Base-by-base conservation (phyloP, 2,113 vertebrate species). In the Gopherus flavomarginatus region DNA sequence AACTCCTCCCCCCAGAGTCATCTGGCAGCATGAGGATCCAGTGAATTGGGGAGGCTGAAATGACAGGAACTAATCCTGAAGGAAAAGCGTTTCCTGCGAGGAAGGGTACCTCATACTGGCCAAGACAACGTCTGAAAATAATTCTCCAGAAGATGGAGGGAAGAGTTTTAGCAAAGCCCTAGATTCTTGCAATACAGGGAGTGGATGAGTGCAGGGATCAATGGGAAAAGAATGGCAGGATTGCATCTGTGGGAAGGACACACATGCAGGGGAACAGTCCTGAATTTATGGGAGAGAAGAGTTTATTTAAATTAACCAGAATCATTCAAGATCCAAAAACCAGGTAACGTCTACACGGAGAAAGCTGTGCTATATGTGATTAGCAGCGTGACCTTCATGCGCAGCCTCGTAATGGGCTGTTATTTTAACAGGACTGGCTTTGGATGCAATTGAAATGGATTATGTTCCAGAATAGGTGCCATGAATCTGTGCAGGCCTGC, bases 231-330 rank as follows among this genome's bases (percentile, higher is more conserved):
- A 90, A 29, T 53, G 26, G 10, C 11, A 38, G 14, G 92, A 50
- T 27, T 88, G 47, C 69, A 77, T 86, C 91, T 94, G 62, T n/a
- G 62, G 86, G 86, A 78, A 85, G 83, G 81, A 90, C 83, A 88
- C 65, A 29, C 31, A 75, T 69, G 35, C 81, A 79, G 78, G 85
- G 31, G 3, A 75, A 19, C 89, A 88, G 81, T 90, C n/a, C 79
- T 65, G 31, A 69, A 13, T 47, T 88, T 59, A 72, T 72, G 62
- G 86, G n/a, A 93, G 31, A 93, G 44, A 8, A 62, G 79, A 85
- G 10, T 1, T 94, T 91, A 82, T 50, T 44, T 65, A 92, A 94
- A 47, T 83, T 84, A 93, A 90, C 62, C 11, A 62, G 89, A 75
- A 91, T 21, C 54, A 89, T 84, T 65, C 8, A 84, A 89, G 83